Percentiles rank a stretch among this genome's conserved stretches.
These are phyloP conservation scores for Protonemura montana DNA, from an alignment of 2,888 invertebrate species.

Conservation along the genomic window DNA sequence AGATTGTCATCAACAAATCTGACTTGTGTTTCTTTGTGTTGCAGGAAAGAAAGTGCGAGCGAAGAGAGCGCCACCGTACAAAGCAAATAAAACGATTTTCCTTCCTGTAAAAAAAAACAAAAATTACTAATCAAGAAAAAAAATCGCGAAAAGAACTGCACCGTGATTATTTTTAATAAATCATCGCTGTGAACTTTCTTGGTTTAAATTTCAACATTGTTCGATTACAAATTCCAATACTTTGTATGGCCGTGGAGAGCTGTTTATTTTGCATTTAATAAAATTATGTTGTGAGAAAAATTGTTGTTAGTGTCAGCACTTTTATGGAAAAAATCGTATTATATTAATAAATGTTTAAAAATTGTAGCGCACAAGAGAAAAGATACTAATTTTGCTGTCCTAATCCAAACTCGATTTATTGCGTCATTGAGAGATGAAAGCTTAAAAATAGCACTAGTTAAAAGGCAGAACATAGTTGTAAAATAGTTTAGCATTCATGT, in stretches of 20 bases:
- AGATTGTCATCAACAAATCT: too few species aligned
- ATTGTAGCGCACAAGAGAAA: too few species aligned
- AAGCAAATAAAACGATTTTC: neutral
- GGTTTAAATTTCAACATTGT: neutral
- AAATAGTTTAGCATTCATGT: too few species aligned
- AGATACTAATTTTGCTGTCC: too few species aligned
- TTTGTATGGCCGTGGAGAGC: neutral
- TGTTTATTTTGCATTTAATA: conserved; percentile 12
- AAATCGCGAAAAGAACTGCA: neutral
- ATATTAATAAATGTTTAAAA: too few species aligned
- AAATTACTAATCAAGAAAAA: neutral
- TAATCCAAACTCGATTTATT: too few species aligned
- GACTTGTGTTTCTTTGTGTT: neutral
- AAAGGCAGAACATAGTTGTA: too few species aligned
- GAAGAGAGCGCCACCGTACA: conserved; percentile 25
- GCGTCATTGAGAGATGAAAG: too few species aligned
- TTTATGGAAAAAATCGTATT: too few species aligned
- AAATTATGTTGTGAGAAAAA: neutral
- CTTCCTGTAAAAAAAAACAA: neutral
- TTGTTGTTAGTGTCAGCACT: neutral
- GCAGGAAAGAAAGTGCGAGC: conserved; percentile 42
- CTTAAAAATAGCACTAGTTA: too few species aligned
- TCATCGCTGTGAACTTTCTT: neutral
- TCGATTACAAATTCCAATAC: neutral
- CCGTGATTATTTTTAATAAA: neutral